These are phyloP conservation scores for Neelides sp. DNA, from an alignment of 1,140 invertebrate genomes.

Conservation along the genomic window DNA sequence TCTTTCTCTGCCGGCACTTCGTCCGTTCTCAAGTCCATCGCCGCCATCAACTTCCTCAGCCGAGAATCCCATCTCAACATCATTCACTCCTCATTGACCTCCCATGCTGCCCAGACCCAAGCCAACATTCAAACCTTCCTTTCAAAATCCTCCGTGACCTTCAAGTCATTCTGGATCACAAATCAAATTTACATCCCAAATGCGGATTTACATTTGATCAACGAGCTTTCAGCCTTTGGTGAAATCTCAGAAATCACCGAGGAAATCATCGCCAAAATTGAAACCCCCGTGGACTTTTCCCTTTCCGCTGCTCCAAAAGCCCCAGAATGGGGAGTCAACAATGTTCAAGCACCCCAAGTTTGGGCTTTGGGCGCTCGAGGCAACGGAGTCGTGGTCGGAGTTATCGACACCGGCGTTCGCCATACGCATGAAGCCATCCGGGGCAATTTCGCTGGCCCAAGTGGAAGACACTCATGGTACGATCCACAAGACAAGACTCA, in stretches of 20 bases:
- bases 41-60: background rate
- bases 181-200: conserved; percentile 15
- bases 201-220: background rate
- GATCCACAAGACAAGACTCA: conserved; percentile 2
- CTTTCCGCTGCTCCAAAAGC: no score
- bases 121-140: background rate
- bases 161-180: conserved; percentile 16
- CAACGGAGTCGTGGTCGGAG: background rate
- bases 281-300: background rate
- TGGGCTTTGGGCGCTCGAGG: background rate
- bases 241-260: conserved; percentile 4
- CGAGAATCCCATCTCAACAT: background rate
- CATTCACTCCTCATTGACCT: background rate
- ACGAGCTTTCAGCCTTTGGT: background rate
- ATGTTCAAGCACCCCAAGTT: background rate
- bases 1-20: background rate
- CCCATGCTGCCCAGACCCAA: background rate
- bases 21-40: background rate
- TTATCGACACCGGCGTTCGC: conserved; percentile 3
- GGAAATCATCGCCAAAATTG: background rate
- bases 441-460: background rate
- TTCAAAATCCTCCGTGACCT: background rate
- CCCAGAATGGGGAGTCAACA: background rate
- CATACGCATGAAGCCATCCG: background rate
- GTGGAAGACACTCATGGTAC: conserved; percentile 1